A percentile compares a stretch with the other conserved stretches of the same genome.
Conservation (phyloP, 2,113 vertebrate genomes). For the Neodon shergylaensis region DNA sequence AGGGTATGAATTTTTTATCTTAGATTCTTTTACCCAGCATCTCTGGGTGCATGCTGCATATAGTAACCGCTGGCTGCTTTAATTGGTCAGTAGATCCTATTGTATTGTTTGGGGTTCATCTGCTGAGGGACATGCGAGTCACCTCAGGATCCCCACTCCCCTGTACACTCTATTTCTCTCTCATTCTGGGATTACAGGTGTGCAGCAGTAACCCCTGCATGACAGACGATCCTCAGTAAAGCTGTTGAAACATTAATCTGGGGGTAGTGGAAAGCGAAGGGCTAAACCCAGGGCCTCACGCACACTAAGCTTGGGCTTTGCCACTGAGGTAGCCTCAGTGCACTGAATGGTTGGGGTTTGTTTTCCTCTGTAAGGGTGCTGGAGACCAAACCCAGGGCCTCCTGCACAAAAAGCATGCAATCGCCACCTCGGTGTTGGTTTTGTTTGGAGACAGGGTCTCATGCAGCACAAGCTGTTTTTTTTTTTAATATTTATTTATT, state of each 20-base stretch:
- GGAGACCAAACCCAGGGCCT: neutral
- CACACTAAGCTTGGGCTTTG: neutral
- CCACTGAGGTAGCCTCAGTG: neutral
- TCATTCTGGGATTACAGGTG: neutral
- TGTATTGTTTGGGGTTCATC: neutral
- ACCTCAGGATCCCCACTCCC: neutral
- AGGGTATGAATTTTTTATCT: neutral
- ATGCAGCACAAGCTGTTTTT: neutral
- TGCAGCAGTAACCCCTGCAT: no score
- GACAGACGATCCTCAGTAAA: neutral
- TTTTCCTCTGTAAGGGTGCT: neutral
- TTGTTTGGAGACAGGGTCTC: neutral
- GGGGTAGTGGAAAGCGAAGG: neutral
- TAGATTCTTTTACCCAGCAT: neutral
- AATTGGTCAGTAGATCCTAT: neutral
- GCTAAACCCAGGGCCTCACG: no score
- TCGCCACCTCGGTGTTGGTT: neutral
- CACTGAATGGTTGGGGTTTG: neutral
- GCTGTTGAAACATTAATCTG: neutral
- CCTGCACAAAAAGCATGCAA: neutral
- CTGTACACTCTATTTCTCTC: neutral
- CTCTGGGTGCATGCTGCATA: neutral
- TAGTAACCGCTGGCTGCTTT: neutral
- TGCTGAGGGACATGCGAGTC: neutral
- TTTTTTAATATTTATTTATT: neutral